Evolutionary conservation across 2,797 vertebrate genomes (phyloP), one percentile per base, ranked within the genome.

Genomic region (Falco peregrinus): DNA sequence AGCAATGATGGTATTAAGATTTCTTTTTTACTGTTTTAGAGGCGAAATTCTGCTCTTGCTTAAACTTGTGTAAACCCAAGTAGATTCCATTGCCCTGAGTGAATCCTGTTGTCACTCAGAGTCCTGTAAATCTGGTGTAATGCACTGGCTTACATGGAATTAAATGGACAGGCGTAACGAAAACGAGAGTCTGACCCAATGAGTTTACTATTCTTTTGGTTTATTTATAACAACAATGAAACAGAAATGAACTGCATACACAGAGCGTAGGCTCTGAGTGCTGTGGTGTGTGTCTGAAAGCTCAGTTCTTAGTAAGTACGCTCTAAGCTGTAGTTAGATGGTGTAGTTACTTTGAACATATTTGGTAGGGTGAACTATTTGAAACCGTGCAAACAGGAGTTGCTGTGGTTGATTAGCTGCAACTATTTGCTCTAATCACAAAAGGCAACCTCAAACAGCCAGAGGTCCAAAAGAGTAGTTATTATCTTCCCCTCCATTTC

Each of bases 71-170:
- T 68, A 77, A 91, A 60, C 26, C 39, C 2, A 24, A 54, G 76
- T 91, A 68, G 71, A 75, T 92, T 75, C 81, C 28, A 2, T 26
- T 6, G 11, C 67, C 61, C 65, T 0, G 10, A 51, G 50, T 81
- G 94, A 89, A 59, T 93, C 84, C 51, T 41, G 3, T 60, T 90
- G 92, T 86, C 67, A 13, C 61, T 77, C 35, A 8, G 37, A 37
- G 25, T 79, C 81, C 61, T 81, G 24, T 64, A 92, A 93, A 91
- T 75, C 89, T 93, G 65, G 31, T 85, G 61, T 83, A 91, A 86
- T 48, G 59, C 77, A 41, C 67, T 63, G 89, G 56, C 59, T 96
- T 84, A 90, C 83, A 31, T 8, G 51, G 77, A 91, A 94, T 96
- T 95, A 92, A 89, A 76, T 3, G 43, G 57, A 77, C 84, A 87